phyloP scores from a whole-genome alignment of 1,140 invertebrate genomes.

The Tachypleus tridentatus region DNA sequence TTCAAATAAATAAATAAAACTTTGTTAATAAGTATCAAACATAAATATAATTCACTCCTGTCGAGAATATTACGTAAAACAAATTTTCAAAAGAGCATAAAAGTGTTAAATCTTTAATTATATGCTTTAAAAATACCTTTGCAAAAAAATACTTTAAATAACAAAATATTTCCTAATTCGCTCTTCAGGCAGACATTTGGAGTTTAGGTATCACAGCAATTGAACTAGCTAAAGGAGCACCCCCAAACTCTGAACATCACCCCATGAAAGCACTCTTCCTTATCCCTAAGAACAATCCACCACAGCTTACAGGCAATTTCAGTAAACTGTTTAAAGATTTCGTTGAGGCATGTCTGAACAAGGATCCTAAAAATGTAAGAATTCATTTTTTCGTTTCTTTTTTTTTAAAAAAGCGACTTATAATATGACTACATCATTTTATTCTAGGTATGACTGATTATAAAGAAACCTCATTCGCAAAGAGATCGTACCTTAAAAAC shows the following conservation, averaged over 20 bases:
- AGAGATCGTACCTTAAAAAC: no score
- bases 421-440: not conserved
- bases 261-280: constrained; percentile 99
- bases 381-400: constrained; percentile 12
- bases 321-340: constrained; percentile 97
- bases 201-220: constrained; percentile 98
- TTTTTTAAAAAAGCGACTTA: constrained; percentile 5
- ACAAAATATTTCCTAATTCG: no score
- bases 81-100: no score
- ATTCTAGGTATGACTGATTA: no score
- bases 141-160: no score
- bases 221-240: constrained; percentile 97
- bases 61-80: no score
- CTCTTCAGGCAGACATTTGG: constrained; percentile 88
- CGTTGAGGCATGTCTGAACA: constrained; percentile 97
- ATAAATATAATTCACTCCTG: no score
- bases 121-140: no score
- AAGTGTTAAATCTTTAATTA: no score
- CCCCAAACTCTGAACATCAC: constrained; percentile 95
- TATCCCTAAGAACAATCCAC: constrained; percentile 99
- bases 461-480: no score
- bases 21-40: no score
- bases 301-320: constrained; percentile 94
- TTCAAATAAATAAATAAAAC: no score
- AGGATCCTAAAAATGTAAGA: constrained; percentile 98